Percentiles rank a stretch among this genome's conserved stretches.
Evolutionary conservation across 2,888 invertebrate genomes (phyloP).

Genomic region (Tetramorium bicarinatum): DNA sequence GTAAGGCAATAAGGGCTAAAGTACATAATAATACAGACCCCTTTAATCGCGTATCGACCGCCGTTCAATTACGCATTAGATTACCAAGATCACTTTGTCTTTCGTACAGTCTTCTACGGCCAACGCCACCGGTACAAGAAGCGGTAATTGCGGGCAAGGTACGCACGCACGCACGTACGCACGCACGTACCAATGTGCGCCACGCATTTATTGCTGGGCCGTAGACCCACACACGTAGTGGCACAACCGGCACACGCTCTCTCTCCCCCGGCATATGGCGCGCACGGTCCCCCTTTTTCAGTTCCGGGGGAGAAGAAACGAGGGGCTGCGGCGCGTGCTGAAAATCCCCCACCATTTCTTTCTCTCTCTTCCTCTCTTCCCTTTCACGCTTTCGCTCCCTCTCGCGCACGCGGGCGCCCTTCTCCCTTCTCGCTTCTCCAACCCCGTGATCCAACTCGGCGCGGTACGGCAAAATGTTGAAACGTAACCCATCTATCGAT

Average conservation of each 20-base stretch:
- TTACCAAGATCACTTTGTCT: constrained; percentile 55
- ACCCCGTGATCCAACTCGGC: constrained; percentile 50
- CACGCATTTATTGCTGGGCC: constrained; percentile 44
- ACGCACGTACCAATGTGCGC: constrained; percentile 12
- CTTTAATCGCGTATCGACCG: constrained; percentile 53
- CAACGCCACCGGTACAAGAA: constrained; percentile 42
- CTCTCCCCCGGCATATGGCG: constrained; percentile 79
- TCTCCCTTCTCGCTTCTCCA: constrained; percentile 68
- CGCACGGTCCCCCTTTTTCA: constrained; percentile 76
- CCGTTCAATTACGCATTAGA: constrained; percentile 57
- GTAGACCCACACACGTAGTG: constrained; percentile 45
- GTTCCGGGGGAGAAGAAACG: constrained; percentile 78
- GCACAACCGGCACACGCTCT: constrained; percentile 77
- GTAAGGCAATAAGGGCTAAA: constrained; percentile 38
- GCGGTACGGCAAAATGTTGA: constrained; percentile 75
- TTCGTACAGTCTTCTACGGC: constrained; percentile 37
- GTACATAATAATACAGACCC: constrained; percentile 31
- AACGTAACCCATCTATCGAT: constrained; percentile 84
- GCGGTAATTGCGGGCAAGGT: constrained; percentile 52
- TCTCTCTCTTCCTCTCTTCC: constrained; percentile 62
- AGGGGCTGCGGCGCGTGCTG: constrained; percentile 85
- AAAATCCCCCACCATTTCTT: constrained; percentile 79
- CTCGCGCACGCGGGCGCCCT: constrained; percentile 68
- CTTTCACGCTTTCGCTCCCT: constrained; percentile 46
- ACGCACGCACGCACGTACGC: constrained; percentile 34